Evolutionary conservation across 2,888 invertebrate species (phyloP).

Genomic region (Acleris sparsana): DNA sequence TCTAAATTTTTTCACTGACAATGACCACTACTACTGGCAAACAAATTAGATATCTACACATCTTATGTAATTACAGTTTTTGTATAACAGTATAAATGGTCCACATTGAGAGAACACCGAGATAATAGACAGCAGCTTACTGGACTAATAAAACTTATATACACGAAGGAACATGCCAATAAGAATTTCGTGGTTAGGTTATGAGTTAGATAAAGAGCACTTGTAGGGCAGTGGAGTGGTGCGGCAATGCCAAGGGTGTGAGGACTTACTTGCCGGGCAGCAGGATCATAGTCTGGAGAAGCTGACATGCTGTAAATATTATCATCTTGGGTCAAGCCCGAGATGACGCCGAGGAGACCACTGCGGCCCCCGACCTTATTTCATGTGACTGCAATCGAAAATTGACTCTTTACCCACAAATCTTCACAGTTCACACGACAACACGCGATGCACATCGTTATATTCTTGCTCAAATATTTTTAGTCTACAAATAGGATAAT

Average conservation of each 20-base stretch:
- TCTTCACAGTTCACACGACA: conserved; percentile 63
- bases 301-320: conserved; percentile 82
- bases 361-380: conserved; percentile 76
- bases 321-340: conserved; percentile 82
- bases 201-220: conserved; percentile 7
- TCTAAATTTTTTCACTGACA: conserved; percentile 21
- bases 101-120: conserved; percentile 21
- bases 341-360: conserved; percentile 78
- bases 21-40: conserved; percentile 37
- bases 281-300: conserved; percentile 79
- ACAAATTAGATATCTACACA: conserved; percentile 26
- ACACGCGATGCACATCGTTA: conserved; percentile 65
- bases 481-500: conserved; percentile 74
- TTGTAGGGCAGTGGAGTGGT: conserved; percentile 21
- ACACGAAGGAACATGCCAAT: conserved; percentile 15
- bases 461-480: conserved; percentile 75
- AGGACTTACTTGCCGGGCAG: conserved; percentile 81
- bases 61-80: conserved; percentile 34
- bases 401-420: conserved; percentile 71
- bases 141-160: neutral
- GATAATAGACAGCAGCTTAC: conserved; percentile 11
- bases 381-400: conserved; percentile 81
- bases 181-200: conserved; percentile 22
- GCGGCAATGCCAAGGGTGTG: conserved; percentile 28
- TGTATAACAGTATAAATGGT: neutral